These are phyloP conservation scores for Cynodonichthys magdalenae DNA, from an alignment of 2,797 vertebrate genomes.

Conservation along the genomic window DNA sequence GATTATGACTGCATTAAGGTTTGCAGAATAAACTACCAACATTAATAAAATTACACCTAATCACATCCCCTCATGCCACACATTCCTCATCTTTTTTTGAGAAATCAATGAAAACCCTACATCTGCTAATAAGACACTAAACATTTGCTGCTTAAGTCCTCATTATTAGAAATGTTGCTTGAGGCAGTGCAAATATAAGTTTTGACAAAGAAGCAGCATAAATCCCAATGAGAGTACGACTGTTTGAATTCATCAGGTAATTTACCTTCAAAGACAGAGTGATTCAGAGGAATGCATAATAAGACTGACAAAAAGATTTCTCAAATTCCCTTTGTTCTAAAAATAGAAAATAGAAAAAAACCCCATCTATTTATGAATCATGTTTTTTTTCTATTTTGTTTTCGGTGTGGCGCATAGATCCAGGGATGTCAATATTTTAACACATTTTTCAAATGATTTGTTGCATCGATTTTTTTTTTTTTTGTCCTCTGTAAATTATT, in stretches of 20 bases:
- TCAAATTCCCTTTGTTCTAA: slow-evolving; percentile 30
- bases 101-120: neutral
- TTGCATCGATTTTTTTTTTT: slow-evolving; percentile 43
- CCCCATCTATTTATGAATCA: slow-evolving; percentile 30
- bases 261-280: slow-evolving; percentile 29
- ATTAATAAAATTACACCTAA: slow-evolving; percentile 37
- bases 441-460: slow-evolving; percentile 43
- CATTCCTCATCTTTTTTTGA: neutral
- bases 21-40: neutral
- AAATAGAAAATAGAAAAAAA: slow-evolving; percentile 14
- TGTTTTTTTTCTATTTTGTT: slow-evolving; percentile 16
- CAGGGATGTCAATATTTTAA: slow-evolving; percentile 50
- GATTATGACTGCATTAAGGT: slow-evolving; percentile 5
- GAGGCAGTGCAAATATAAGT: slow-evolving; percentile 13
- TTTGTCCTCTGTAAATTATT: slow-evolving; percentile 41
- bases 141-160: neutral
- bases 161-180: neutral
- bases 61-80: neutral
- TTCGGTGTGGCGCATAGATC: slow-evolving; percentile 20
- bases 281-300: slow-evolving; percentile 18
- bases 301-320: slow-evolving; percentile 9
- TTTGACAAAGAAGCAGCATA: slow-evolving; percentile 16
- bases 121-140: neutral
- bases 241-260: slow-evolving; percentile 14
- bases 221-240: slow-evolving; percentile 13